Conservation (phyloP, 2,888 invertebrate species). For the Abrostola tripartita region DNA sequence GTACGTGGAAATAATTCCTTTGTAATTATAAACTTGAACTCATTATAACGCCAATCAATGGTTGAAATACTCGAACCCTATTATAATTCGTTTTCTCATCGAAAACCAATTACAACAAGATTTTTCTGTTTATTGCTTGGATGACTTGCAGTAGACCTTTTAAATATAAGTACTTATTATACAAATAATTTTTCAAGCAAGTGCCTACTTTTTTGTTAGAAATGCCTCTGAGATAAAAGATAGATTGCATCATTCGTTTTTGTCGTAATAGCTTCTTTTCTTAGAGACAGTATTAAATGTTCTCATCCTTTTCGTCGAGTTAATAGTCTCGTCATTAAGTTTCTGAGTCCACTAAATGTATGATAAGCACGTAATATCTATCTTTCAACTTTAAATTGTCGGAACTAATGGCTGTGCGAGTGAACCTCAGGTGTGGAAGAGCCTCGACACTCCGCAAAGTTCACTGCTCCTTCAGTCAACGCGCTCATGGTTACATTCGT, state of each 20-base stretch:
- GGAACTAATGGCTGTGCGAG: slow-evolving; percentile 82
- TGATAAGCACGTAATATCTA: slow-evolving; percentile 75
- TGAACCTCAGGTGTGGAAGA: slow-evolving; percentile 83
- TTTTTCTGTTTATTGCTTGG: slow-evolving; percentile 68
- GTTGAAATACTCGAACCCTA: slow-evolving; percentile 20
- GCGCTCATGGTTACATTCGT: slow-evolving; percentile 57
- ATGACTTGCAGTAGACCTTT: slow-evolving; percentile 70
- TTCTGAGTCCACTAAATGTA: slow-evolving; percentile 57
- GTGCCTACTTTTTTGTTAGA: slow-evolving; percentile 27
- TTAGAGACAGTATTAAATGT: slow-evolving; percentile 42
- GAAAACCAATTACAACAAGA: slow-evolving; percentile 68
- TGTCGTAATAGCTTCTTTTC: slow-evolving; percentile 52
- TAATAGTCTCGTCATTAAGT: slow-evolving; percentile 47
- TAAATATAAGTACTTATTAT: slow-evolving; percentile 21
- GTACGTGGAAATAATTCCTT: slow-evolving; percentile 25
- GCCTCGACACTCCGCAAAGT: slow-evolving; percentile 80
- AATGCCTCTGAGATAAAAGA: slow-evolving; percentile 39
- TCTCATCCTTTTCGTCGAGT: slow-evolving; percentile 35
- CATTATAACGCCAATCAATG: slow-evolving; percentile 44
- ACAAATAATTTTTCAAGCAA: slow-evolving; percentile 22
- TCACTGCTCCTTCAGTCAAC: slow-evolving; percentile 81
- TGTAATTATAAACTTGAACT: slow-evolving; percentile 49
- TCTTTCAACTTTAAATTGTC: slow-evolving; percentile 76
- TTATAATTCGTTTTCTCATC: slow-evolving; percentile 61
- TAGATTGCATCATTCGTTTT: slow-evolving; percentile 58